Conservation (phyloP, 2,113 vertebrate genomes). For the Calonectris borealis region DNA sequence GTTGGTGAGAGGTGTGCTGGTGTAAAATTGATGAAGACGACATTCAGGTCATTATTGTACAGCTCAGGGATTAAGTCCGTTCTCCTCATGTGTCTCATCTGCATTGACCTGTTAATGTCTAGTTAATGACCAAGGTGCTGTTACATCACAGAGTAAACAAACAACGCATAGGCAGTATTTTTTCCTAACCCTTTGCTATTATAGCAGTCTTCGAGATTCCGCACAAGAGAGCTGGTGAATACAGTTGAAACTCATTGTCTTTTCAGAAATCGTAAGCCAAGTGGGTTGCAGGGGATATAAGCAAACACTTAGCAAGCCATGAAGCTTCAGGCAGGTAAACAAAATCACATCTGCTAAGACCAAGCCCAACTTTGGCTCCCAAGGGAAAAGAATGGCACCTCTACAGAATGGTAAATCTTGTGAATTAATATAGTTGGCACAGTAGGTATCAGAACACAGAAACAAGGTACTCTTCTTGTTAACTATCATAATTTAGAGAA, state of each 20-base stretch:
- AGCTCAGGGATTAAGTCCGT: not conserved
- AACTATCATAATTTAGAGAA: slow-evolving; percentile 31
- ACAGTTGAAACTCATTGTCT: not conserved
- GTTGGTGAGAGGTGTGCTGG: not conserved
- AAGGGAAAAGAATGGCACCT: not conserved
- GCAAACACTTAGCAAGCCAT: slow-evolving; percentile 6
- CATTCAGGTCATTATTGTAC: not conserved
- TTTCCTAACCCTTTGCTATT: not conserved
- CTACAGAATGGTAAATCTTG: not conserved
- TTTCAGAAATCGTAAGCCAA: not conserved
- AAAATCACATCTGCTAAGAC: slow-evolving; percentile 45
- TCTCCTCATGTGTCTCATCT: not conserved
- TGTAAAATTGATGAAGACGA: not conserved
- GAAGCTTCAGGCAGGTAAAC: slow-evolving; percentile 47
- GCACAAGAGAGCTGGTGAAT: not conserved
- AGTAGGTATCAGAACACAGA: not conserved
- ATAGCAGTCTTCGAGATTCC: not conserved
- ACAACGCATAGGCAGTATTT: not conserved
- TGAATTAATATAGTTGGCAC: slow-evolving; percentile 1
- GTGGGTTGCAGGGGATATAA: not conserved
- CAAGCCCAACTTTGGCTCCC: not conserved
- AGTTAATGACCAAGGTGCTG: not conserved
- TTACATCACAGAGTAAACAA: not conserved
- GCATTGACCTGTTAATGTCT: not conserved
- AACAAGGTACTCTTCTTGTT: slow-evolving; percentile 20